Conservation (phyloP, 2,888 invertebrate genomes). For the Maniola hyperantus region DNA sequence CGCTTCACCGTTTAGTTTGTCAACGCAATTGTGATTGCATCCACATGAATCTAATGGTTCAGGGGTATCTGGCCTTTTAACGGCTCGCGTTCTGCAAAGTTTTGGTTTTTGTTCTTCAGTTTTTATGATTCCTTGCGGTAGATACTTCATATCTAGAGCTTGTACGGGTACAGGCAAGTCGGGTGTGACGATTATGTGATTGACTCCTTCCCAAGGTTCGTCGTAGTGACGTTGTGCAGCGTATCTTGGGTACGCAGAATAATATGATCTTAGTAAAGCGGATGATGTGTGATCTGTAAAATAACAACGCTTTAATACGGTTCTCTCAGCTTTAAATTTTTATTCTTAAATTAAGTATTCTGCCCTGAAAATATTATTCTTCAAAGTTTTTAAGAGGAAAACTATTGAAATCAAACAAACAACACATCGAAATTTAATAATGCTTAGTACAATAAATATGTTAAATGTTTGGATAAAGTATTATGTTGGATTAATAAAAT, state of each 20-base stretch:
- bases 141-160: background rate
- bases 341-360: background rate
- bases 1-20: background rate
- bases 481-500: too few relatives aligned
- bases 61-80: constrained; percentile 15
- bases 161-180: constrained; percentile 16
- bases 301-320: background rate
- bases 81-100: background rate
- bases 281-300: constrained; percentile 15
- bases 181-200: constrained; percentile 21
- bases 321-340: background rate
- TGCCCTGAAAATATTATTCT: too few relatives aligned
- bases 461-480: too few relatives aligned
- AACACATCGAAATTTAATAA: too few relatives aligned
- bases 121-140: background rate
- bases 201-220: constrained; percentile 6
- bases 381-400: too few relatives aligned
- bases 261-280: constrained; percentile 5
- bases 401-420: too few relatives aligned
- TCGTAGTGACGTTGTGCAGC: background rate
- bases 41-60: constrained; percentile 16
- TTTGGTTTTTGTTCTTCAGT: constrained; percentile 3
- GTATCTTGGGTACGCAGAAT: constrained; percentile 8
- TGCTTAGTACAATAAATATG: too few relatives aligned
- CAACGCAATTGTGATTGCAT: constrained; percentile 9